Conservation (phyloP, 1,140 invertebrate genomes). For the Zaprionus tsacasi region DNA sequence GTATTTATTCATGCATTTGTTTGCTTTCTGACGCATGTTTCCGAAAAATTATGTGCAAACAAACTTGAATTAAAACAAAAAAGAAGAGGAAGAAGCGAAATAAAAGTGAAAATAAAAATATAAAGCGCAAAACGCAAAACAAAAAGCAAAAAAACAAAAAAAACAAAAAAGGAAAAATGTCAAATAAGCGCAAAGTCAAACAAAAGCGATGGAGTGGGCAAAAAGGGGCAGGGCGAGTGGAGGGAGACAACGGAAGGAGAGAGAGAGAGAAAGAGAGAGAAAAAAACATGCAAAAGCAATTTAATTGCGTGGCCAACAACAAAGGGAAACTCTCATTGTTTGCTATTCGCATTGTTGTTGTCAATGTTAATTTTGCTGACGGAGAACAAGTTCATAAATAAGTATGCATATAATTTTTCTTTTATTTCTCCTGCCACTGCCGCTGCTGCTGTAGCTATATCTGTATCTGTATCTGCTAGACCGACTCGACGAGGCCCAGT, state of each 20-base stretch:
- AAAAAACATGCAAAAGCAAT: conserved; percentile 63
- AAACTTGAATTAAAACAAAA: conserved; percentile 75
- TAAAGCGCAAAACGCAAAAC: conserved; percentile 38
- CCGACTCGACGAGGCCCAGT: conserved; percentile 31
- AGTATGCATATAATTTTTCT: conserved; percentile 58
- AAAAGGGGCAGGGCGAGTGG: conserved; percentile 12
- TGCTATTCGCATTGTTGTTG: conserved; percentile 49
- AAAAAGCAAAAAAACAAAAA: conserved; percentile 65
- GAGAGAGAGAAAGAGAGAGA: conserved; percentile 25
- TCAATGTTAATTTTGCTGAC: conserved; percentile 70
- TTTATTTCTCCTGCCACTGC: conserved; percentile 40
- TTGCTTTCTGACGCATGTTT: conserved; percentile 80
- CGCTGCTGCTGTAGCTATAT: conserved; percentile 36
- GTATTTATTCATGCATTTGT: conserved; percentile 81
- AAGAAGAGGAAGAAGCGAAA: conserved; percentile 22
- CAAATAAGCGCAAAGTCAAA: conserved; percentile 79
- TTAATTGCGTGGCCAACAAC: conserved; percentile 70
- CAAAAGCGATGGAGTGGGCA: conserved; percentile 49
- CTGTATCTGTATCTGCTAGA: conserved; percentile 63
- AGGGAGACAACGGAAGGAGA: not conserved
- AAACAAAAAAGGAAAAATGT: conserved; percentile 50
- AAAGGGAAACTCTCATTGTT: conserved; percentile 44
- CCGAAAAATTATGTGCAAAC: conserved; percentile 80
- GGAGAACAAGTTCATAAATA: conserved; percentile 77
- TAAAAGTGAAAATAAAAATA: conserved; percentile 40